Conservation (phyloP, 2,888 invertebrate species). For the Drosophila antonietae region DNA sequence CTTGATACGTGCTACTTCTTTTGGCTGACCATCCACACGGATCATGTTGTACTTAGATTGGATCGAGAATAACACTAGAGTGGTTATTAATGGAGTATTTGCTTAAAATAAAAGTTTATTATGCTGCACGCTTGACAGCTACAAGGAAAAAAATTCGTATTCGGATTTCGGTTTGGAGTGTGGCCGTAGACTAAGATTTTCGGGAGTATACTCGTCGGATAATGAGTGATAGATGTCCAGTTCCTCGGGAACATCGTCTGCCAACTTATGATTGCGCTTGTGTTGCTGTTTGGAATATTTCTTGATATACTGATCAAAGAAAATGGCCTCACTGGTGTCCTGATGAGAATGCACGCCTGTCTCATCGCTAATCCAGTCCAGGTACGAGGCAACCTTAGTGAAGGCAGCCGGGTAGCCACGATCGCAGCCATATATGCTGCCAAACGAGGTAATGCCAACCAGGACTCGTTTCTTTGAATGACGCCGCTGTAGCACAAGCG, state of each 20-base stretch:
- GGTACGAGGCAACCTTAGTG: slow-evolving; percentile 82
- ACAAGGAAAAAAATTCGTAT: slow-evolving; percentile 66
- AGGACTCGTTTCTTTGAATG: slow-evolving; percentile 77
- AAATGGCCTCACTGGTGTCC: slow-evolving; percentile 72
- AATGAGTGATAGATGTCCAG: slow-evolving; percentile 46
- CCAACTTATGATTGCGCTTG: slow-evolving; percentile 46
- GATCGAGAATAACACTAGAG: slow-evolving; percentile 9
- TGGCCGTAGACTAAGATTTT: slow-evolving; percentile 38
- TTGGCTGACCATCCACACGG: slow-evolving; percentile 83
- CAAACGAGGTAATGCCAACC: slow-evolving; percentile 83
- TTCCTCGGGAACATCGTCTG: slow-evolving; percentile 68
- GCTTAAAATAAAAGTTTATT: slow-evolving; percentile 67
- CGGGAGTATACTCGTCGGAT: slow-evolving; percentile 46
- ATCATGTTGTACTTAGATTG: slow-evolving; percentile 75
- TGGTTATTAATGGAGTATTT: slow-evolving; percentile 49
- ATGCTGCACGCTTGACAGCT: slow-evolving; percentile 27
- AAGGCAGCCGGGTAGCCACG: slow-evolving; percentile 83
- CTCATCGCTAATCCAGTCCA: slow-evolving; percentile 83
- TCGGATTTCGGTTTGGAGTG: slow-evolving; percentile 56
- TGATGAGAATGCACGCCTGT: slow-evolving; percentile 74
- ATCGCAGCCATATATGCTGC: slow-evolving; percentile 83
- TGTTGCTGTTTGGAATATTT: slow-evolving; percentile 55
- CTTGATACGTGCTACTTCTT: slow-evolving; percentile 82
- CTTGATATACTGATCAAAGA: slow-evolving; percentile 66
- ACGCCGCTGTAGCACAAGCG: slow-evolving; percentile 79